Conservation (phyloP, 2,797 vertebrate genomes). For the Pipistrellus kuhlii region DNA sequence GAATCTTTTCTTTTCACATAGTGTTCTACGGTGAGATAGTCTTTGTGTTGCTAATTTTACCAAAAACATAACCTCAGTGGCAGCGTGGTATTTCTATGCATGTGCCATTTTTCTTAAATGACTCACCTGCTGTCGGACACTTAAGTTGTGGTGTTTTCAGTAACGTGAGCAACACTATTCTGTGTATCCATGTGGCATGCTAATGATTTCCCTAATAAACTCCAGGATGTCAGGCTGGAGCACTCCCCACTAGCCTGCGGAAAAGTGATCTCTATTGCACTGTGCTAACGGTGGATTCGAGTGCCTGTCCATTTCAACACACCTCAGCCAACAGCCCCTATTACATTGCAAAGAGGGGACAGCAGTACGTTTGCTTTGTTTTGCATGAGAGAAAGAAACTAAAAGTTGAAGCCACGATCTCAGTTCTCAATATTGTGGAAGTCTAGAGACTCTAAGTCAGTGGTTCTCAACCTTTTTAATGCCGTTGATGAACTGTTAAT, state of each 20-base stretch:
- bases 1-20: not conserved
- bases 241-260: not conserved
- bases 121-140: not conserved
- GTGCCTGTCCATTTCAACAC: not conserved
- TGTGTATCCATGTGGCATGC: not conserved
- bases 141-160: not conserved
- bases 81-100: not conserved
- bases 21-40: not conserved
- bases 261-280: not conserved
- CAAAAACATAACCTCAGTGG: not conserved
- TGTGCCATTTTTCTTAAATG: not conserved
- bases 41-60: not conserved
- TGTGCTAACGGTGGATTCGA: not conserved
- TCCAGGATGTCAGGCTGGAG: not conserved
- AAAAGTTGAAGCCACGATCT: conserved; percentile 8
- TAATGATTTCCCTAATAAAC: not conserved
- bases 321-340: not conserved
- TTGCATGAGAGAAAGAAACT: not conserved
- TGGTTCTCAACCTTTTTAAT: too few species aligned
- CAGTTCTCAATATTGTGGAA: not conserved
- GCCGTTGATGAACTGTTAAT: too few species aligned
- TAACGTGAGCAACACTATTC: not conserved
- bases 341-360: not conserved
- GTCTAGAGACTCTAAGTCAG: not conserved
- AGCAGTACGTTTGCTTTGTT: not conserved